Evolutionary conservation across 2,113 vertebrate genomes (phyloP), one percentile per base, ranked within the genome.

Genomic region (Alethe diademata): DNA sequence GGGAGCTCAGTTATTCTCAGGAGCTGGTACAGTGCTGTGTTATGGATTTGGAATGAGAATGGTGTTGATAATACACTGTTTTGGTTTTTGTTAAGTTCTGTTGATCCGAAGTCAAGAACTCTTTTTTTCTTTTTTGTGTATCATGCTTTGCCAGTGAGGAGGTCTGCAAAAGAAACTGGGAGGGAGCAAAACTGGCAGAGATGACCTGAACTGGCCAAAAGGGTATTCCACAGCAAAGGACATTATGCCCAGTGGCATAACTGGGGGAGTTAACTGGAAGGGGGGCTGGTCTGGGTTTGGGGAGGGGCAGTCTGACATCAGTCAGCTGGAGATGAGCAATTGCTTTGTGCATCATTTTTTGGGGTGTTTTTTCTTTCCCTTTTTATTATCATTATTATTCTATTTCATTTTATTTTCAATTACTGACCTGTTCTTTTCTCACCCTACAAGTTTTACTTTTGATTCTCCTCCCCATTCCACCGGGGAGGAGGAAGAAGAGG

Each of bases 401-500:
- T 11, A 9, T 16, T 47, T 78, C 22, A 9, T 8, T 64, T 56
- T 25, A 7, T 64, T 71, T 79, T 26, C 50, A 56, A 8, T 51
- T n/a, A 72, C 5, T 31, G 36, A 31, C 26, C 66, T 19, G 35
- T 13, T 57, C 22, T 36, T 12, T 26, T 10, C 74, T 35, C 48
- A 40, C 7, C 50, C 25, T 42, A 7, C 31, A 19, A 65, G 3
- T 10, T 43, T 26, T 14, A 17, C 29, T 11, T 35, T 18, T 22
- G 25, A 33, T 36, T 57, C 43, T 16, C 66, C 53, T 51, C 62
- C 36, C 45, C 62, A 18, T 51, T 13, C 62, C 36, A 33, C 25
- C 20, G 9, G 0, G 28, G 1, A 9, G 2, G 8, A 25, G 36
- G 67, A 40, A 38, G 17, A 38, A 31, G 8, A 26, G 11, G 6